Evolutionary conservation across 2,113 vertebrate genomes (phyloP).

Genomic region (Sylvilagus bachmani): DNA sequence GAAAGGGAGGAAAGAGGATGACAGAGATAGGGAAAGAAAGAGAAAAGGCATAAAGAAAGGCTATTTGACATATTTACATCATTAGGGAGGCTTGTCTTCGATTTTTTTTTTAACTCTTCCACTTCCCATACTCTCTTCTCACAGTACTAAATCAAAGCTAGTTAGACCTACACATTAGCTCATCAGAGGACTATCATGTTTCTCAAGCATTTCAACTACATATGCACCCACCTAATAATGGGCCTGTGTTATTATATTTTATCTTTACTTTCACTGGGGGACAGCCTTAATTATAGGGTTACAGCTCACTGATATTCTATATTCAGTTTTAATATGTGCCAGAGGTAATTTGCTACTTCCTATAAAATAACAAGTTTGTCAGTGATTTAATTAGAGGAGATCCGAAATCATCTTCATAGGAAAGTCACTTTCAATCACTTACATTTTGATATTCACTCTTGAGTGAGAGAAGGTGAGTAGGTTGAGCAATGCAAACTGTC

Average conservation of each 20-base stretch:
- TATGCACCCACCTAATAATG: not conserved
- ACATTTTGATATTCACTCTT: not conserved
- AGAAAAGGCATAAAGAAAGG: not conserved
- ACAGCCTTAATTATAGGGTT: not conserved
- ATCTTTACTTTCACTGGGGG: not conserved
- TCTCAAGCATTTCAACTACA: not conserved
- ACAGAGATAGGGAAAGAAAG: not conserved
- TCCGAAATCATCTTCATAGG: conserved; percentile 41
- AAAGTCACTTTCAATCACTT: conserved; percentile 15
- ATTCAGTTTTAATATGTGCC: not conserved
- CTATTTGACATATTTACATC: not conserved
- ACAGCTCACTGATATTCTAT: not conserved
- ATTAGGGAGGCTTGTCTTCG: not conserved
- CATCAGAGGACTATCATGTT: not conserved
- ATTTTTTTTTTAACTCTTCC: not conserved
- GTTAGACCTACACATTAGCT: not conserved
- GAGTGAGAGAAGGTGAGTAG: not conserved
- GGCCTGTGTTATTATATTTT: conserved; percentile 10
- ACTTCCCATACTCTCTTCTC: accelerated
- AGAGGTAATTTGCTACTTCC: conserved; percentile 10
- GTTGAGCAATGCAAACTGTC: not conserved
- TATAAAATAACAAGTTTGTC: conserved; percentile 1
- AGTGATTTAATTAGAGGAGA: conserved; percentile 27
- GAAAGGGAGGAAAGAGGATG: not conserved
- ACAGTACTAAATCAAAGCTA: not conserved